These are phyloP conservation scores for Tetraneura akinire DNA, from an alignment of 1,140 invertebrate species.

Conservation along the genomic window DNA sequence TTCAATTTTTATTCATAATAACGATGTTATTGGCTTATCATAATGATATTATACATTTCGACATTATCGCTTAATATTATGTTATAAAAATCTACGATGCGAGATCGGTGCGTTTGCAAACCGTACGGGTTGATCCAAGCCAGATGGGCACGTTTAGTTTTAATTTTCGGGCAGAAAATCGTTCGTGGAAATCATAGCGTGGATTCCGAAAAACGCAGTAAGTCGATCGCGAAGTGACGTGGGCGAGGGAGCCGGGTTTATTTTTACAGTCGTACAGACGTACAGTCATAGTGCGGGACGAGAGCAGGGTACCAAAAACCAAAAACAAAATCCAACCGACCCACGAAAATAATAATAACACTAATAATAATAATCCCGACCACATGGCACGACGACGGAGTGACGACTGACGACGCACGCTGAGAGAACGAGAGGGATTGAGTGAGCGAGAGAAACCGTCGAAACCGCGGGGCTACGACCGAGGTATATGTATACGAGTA, in stretches of 20 bases:
- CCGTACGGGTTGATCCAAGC: not conserved
- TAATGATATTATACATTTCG: no score
- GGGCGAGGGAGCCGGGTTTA: not conserved
- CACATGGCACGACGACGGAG: slow-evolving; percentile 37
- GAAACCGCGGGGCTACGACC: no score
- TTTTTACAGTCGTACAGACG: slow-evolving; percentile 31
- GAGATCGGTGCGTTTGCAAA: not conserved
- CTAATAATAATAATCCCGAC: slow-evolving; percentile 4
- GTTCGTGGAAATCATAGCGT: not conserved
- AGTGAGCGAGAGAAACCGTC: no score
- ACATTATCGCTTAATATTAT: no score
- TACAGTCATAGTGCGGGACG: no score
- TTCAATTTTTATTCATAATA: no score
- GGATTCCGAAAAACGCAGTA: not conserved
- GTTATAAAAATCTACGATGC: no score
- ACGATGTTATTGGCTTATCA: no score
- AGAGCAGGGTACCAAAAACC: slow-evolving; percentile 33
- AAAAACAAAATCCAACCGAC: not conserved
- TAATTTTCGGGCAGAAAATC: not conserved
- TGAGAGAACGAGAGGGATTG: no score
- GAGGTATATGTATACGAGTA: no score
- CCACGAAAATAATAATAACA: no score
- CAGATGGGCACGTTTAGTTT: slow-evolving; percentile 1
- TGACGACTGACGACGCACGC: not conserved
- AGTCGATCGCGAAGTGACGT: not conserved